Conservation (phyloP, 2,888 invertebrate species). For the Lumbricus terrestris region DNA sequence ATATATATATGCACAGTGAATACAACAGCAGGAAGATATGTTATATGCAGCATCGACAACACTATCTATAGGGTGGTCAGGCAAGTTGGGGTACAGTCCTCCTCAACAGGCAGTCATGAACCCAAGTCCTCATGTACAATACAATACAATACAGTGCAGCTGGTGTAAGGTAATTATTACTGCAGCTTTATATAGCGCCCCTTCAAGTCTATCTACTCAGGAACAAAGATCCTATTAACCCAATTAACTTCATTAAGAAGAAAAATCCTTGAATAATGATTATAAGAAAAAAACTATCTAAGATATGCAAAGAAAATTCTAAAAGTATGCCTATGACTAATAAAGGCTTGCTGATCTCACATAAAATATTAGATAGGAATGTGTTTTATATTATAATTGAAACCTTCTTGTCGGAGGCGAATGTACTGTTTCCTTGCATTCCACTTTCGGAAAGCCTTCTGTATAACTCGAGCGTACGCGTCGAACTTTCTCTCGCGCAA, state of each 20-base stretch:
- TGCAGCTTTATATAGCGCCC: too few relatives aligned
- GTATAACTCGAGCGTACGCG: constrained; percentile 68
- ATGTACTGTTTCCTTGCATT: constrained; percentile 66
- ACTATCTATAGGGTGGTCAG: too few relatives aligned
- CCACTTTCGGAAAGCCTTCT: constrained; percentile 69
- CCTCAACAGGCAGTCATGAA: background rate
- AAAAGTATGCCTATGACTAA: too few relatives aligned
- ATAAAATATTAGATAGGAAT: background rate
- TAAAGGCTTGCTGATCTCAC: background rate
- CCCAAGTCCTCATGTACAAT: background rate
- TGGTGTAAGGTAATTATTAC: too few relatives aligned
- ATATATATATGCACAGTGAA: background rate
- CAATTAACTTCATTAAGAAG: background rate
- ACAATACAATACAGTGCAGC: too few relatives aligned
- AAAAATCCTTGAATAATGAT: background rate
- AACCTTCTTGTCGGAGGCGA: constrained; percentile 66
- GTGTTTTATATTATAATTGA: background rate
- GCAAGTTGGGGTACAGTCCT: background rate
- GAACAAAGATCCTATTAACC: too few relatives aligned
- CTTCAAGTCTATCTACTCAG: too few relatives aligned
- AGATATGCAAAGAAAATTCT: background rate
- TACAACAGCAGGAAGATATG: background rate
- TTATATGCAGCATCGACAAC: background rate
- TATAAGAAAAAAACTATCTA: too few relatives aligned
- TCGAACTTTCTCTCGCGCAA: constrained; percentile 70